Evolutionary conservation across 2,797 vertebrate species (phyloP).

Genomic region (Pangasius mekongensis): DNA sequence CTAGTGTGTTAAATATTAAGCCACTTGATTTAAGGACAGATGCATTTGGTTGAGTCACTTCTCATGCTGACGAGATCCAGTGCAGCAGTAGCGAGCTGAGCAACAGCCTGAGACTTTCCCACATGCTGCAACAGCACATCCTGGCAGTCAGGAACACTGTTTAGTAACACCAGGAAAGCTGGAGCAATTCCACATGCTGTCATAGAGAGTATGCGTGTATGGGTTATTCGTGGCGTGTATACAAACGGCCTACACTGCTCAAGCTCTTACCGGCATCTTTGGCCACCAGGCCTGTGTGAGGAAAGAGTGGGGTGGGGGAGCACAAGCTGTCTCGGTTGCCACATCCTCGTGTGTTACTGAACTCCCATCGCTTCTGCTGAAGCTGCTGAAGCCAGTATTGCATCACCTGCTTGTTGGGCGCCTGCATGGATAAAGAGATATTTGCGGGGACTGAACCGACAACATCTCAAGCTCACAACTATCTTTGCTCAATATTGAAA

Average conservation of each 20-base stretch:
- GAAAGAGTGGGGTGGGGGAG: conserved; percentile 73
- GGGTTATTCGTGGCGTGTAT: not conserved
- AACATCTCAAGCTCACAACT: not conserved
- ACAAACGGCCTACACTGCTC: not conserved
- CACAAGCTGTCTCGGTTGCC: conserved; percentile 81
- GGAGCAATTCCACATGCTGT: not conserved
- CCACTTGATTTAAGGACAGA: conserved; percentile 5
- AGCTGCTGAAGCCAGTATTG: conserved; percentile 94
- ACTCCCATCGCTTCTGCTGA: conserved; percentile 97
- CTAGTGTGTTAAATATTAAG: conserved; percentile 16
- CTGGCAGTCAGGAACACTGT: not conserved
- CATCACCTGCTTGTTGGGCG: conserved; percentile 89
- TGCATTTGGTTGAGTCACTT: conserved; percentile 23
- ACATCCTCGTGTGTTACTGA: conserved; percentile 80
- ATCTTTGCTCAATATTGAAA: not conserved
- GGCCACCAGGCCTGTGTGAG: conserved; percentile 88
- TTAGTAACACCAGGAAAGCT: not conserved
- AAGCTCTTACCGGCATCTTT: conserved; percentile 82
- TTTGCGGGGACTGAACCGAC: not conserved
- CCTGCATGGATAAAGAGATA: conserved; percentile 70
- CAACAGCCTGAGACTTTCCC: not conserved
- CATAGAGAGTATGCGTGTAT: not conserved
- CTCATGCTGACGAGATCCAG: not conserved
- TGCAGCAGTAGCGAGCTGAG: conserved; percentile 3
- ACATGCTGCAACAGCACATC: conserved; percentile 25